A percentile compares a stretch with the other conserved stretches of the same genome.
These are phyloP conservation scores for Pygmarrhopalites habei DNA, from an alignment of 1,140 invertebrate species.

Conservation along the genomic window DNA sequence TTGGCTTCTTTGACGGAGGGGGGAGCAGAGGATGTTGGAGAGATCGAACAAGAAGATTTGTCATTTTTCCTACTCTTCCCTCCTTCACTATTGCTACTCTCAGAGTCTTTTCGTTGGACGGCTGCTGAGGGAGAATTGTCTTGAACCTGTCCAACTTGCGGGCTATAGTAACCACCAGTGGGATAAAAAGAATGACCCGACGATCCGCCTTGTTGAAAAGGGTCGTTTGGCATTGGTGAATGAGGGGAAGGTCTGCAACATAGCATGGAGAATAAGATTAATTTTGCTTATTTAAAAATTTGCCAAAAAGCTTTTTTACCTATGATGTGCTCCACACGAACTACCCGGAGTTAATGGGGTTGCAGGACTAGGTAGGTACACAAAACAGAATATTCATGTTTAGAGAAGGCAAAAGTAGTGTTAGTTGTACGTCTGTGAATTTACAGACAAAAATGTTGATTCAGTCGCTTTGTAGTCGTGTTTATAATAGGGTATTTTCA, in stretches of 20 bases:
- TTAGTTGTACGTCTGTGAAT: too few relatives aligned
- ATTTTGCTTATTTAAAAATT: not conserved
- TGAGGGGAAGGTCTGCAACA: conserved; percentile 37
- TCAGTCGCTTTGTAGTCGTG: too few relatives aligned
- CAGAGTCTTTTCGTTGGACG: conserved; percentile 40
- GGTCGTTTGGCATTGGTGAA: conserved; percentile 33
- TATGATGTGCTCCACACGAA: conserved; percentile 36
- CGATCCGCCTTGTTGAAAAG: conserved; percentile 18
- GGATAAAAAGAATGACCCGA: conserved; percentile 31
- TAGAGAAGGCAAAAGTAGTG: too few relatives aligned
- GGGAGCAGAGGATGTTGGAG: conserved; percentile 38
- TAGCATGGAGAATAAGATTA: too few relatives aligned
- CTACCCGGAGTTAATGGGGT: conserved; percentile 38
- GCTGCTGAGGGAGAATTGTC: conserved; percentile 31
- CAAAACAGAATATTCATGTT: too few relatives aligned
- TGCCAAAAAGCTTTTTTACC: too few relatives aligned
- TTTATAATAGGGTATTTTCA: too few relatives aligned
- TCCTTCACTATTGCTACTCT: conserved; percentile 39
- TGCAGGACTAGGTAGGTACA: conserved; percentile 40
- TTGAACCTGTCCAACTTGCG: conserved; percentile 36
- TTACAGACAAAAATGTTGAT: too few relatives aligned
- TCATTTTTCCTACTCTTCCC: conserved; percentile 39
- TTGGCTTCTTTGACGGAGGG: conserved; percentile 67
- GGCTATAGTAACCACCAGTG: conserved; percentile 37
- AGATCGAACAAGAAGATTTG: conserved; percentile 40